Conservation (phyloP, 2,113 vertebrate species). For the Corythoichthys intestinalis region DNA sequence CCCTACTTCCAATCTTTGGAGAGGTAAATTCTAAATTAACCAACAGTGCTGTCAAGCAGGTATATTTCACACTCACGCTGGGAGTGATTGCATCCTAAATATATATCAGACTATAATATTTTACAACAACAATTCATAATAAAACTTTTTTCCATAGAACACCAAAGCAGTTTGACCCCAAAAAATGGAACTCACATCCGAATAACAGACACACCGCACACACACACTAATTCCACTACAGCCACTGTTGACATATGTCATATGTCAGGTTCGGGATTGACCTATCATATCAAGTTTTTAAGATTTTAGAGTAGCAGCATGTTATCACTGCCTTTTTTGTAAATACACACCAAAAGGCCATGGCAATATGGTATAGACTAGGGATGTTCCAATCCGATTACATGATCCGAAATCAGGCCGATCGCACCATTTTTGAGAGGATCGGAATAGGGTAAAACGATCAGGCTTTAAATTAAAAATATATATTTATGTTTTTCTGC, state of each 20-base stretch:
- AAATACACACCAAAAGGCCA: background rate
- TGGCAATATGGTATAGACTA: background rate
- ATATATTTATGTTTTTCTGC: no score
- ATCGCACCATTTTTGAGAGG: no score
- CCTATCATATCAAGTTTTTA: no score
- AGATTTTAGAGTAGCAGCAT: background rate
- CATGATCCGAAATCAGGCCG: no score
- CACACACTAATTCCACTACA: background rate
- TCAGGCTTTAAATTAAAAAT: no score
- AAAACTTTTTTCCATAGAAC: background rate
- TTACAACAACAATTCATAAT: background rate
- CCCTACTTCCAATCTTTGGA: background rate
- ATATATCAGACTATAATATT: background rate
- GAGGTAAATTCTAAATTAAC: constrained; percentile 1
- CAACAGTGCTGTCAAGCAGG: background rate
- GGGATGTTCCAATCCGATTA: no score
- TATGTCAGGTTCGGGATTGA: no score
- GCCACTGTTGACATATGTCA: no score
- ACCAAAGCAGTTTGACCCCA: background rate
- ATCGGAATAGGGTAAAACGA: no score
- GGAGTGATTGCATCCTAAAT: background rate
- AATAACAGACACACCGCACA: background rate
- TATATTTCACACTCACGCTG: background rate
- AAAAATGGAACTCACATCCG: background rate
- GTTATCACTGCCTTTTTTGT: background rate